Evolutionary conservation across 2,888 invertebrate genomes (phyloP).

Genomic region (Drosophila seclusa): DNA sequence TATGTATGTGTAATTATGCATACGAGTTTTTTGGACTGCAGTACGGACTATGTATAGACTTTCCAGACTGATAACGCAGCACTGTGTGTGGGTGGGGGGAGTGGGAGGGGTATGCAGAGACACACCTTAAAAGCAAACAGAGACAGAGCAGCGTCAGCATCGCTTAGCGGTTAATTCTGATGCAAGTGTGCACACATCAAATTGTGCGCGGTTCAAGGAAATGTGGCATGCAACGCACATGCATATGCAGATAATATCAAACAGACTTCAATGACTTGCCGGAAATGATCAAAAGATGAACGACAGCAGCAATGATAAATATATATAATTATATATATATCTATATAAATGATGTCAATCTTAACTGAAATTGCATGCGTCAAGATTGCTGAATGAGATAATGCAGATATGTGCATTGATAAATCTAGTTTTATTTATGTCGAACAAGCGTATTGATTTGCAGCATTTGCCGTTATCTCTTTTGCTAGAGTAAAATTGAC

Average conservation of each 20-base stretch:
- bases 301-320: slow-evolving; percentile 20
- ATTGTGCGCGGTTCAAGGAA: slow-evolving; percentile 10
- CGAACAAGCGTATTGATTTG: not conserved
- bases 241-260: slow-evolving; percentile 12
- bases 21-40: slow-evolving; percentile 10
- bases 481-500: not conserved
- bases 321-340: not conserved
- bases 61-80: slow-evolving; percentile 62
- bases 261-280: slow-evolving; percentile 31
- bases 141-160: slow-evolving; percentile 35
- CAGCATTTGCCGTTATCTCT: not conserved
- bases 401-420: not conserved
- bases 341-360: slow-evolving; percentile 13
- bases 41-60: not conserved
- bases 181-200: slow-evolving; percentile 42
- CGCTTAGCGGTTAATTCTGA: slow-evolving; percentile 43
- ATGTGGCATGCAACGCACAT: slow-evolving; percentile 18
- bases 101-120: slow-evolving; percentile 7
- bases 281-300: slow-evolving; percentile 40
- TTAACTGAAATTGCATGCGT: slow-evolving; percentile 21
- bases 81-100: slow-evolving; percentile 36
- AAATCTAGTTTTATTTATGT: slow-evolving; percentile 7
- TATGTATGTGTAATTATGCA: slow-evolving; percentile 9
- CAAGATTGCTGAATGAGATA: not conserved
- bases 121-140: slow-evolving; percentile 54